A percentile compares a stretch with the other conserved stretches of the same genome.
phyloP scores from a whole-genome alignment of 2,113 vertebrate genomes.

The Lycaon pictus region DNA sequence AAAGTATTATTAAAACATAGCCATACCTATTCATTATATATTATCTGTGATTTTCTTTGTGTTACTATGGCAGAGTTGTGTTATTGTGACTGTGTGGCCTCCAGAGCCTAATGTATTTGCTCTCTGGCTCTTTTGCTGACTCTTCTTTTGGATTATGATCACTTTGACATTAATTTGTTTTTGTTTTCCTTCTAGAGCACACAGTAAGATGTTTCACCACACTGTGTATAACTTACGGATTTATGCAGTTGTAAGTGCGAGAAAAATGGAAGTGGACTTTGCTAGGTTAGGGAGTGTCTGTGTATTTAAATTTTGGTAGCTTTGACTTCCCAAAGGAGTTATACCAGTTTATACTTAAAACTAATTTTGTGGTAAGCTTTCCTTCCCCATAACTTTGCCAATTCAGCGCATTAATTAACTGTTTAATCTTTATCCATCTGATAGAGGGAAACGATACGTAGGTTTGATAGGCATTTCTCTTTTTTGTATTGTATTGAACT shows the following conservation, averaged over 20 bases:
- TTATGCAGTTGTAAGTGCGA: not conserved
- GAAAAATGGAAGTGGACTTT: not conserved
- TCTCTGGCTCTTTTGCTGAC: not conserved
- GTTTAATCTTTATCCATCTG: not conserved
- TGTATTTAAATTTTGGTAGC: not conserved
- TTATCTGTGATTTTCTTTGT: not conserved
- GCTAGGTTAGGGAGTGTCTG: not conserved
- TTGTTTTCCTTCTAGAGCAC: not conserved
- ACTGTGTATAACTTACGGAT: not conserved
- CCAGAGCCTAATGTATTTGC: not conserved
- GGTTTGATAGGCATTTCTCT: not conserved
- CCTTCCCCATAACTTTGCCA: not conserved
- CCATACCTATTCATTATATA: not conserved
- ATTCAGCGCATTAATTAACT: not conserved
- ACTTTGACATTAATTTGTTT: not conserved
- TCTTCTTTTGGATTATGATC: not conserved
- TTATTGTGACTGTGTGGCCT: not conserved
- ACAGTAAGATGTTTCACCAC: not conserved
- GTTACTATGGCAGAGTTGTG: not conserved
- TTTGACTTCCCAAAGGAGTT: not conserved
- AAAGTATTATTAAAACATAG: not conserved
- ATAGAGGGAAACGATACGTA: not conserved
- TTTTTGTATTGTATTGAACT: constrained; percentile 11
- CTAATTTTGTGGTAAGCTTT: not conserved
- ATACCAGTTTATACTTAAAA: not conserved